Evolutionary conservation across 1,140 invertebrate species (phyloP).

Genomic region (Eciton burchellii): DNA sequence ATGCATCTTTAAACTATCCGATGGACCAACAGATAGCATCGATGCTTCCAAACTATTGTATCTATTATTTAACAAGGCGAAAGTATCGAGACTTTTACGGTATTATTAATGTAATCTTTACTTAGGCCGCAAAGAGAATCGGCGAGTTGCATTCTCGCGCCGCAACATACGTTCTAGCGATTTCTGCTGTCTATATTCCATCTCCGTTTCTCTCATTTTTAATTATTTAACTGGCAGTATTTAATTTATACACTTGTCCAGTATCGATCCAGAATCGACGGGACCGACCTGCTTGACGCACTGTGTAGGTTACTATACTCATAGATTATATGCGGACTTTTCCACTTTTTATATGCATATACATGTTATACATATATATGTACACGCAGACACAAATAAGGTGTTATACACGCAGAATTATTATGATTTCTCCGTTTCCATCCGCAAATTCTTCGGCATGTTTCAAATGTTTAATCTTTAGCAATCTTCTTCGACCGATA

Average conservation of each 20-base stretch:
- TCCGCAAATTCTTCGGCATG: not conserved
- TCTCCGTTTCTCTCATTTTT: not conserved
- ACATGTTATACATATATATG: slow-evolving; percentile 51
- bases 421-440: slow-evolving; percentile 28
- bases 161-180: not conserved
- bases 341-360: slow-evolving; percentile 59
- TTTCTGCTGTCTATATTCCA: slow-evolving; percentile 14
- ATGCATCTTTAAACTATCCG: no score
- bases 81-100: slow-evolving; percentile 2
- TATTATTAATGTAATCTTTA: not conserved
- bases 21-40: no score
- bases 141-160: no score
- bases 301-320: slow-evolving; percentile 52
- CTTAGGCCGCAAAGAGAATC: no score
- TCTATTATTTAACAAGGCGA: not conserved
- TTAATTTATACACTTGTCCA: slow-evolving; percentile 13
- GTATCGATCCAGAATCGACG: slow-evolving; percentile 11
- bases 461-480: slow-evolving; percentile 2
- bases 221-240: slow-evolving; percentile 2
- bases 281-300: slow-evolving; percentile 47
- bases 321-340: slow-evolving; percentile 57
- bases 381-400: slow-evolving; percentile 60
- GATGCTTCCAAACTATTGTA: no score
- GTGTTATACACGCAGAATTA: slow-evolving; percentile 19
- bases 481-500: not conserved